phyloP scores from a whole-genome alignment of 1,140 invertebrate genomes.

The Drosophila varians region DNA sequence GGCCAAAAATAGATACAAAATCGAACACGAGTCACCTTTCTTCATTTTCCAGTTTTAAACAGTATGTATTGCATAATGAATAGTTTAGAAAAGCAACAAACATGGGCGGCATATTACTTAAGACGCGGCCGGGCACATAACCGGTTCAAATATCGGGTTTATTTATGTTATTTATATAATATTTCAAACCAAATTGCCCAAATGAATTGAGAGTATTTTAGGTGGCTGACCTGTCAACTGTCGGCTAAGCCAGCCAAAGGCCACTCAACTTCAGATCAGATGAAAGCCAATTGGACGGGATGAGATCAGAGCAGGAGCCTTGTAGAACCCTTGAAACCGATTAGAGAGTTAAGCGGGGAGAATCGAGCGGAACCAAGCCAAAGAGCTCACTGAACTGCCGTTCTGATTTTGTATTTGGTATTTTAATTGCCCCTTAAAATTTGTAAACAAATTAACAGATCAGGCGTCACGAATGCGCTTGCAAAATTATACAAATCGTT shows the following conservation, averaged over 20 bases:
- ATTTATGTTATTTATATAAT: conserved; percentile 66
- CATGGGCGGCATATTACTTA: conserved; percentile 45
- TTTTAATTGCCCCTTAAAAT: conserved; percentile 14
- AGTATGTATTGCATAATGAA: conserved; percentile 64
- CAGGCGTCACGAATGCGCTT: conserved; percentile 26
- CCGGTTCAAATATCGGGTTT: conserved; percentile 70
- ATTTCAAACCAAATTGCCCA: conserved; percentile 42
- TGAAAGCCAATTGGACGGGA: not conserved
- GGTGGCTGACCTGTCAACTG: conserved; percentile 42
- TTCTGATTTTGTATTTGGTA: not conserved
- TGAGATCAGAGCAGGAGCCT: conserved; percentile 39
- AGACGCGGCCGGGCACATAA: conserved; percentile 31
- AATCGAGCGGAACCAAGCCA: conserved; percentile 4
- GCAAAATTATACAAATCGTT: conserved; percentile 29
- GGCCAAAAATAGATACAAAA: conserved; percentile 34
- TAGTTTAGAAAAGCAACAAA: conserved; percentile 60
- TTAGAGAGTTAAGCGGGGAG: conserved; percentile 11
- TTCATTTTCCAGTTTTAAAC: conserved; percentile 35
- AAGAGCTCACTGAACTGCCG: conserved; percentile 57
- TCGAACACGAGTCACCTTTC: conserved; percentile 38
- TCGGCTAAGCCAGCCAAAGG: conserved; percentile 31
- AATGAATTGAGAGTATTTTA: conserved; percentile 39
- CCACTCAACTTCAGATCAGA: conserved; percentile 56
- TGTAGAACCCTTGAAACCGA: conserved; percentile 39
- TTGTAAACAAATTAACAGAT: conserved; percentile 28